These are phyloP conservation scores for Melinaea marsaeus DNA, from an alignment of 2,888 invertebrate species.

Conservation along the genomic window DNA sequence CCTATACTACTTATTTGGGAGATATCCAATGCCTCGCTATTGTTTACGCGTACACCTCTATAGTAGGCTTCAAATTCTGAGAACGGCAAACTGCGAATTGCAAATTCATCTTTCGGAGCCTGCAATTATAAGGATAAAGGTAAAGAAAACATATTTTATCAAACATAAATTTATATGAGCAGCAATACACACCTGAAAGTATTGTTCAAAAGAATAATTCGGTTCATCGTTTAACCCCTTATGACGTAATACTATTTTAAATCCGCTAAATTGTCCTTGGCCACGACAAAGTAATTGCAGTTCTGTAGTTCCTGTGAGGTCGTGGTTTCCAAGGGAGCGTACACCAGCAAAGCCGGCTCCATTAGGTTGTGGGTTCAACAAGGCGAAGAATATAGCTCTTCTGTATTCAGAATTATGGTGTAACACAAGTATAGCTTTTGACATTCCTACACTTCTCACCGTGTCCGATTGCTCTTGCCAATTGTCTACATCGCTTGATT, in stretches of 20 bases:
- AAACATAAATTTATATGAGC: conserved; percentile 40
- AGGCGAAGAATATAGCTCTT: conserved; percentile 80
- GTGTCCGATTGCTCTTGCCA: conserved; percentile 83
- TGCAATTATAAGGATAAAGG: conserved; percentile 43
- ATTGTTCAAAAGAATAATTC: conserved; percentile 80
- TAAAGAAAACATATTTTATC: background rate
- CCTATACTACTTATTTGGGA: conserved; percentile 79
- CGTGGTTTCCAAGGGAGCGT: conserved; percentile 64
- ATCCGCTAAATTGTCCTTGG: conserved; percentile 78
- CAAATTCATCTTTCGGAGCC: conserved; percentile 75
- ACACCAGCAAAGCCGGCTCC: conserved; percentile 83
- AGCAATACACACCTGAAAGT: conserved; percentile 63
- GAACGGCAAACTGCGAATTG: conserved; percentile 72
- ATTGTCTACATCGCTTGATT: conserved; percentile 62
- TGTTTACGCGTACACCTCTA: conserved; percentile 76
- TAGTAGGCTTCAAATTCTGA: conserved; percentile 80
- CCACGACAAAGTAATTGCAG: conserved; percentile 76
- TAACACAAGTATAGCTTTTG: conserved; percentile 78
- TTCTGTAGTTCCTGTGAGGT: conserved; percentile 69
- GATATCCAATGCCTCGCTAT: conserved; percentile 76
- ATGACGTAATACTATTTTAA: conserved; percentile 80
- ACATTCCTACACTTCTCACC: conserved; percentile 81
- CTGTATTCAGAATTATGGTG: conserved; percentile 79
- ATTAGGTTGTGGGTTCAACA: conserved; percentile 81
- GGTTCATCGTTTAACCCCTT: conserved; percentile 76